Base-by-base conservation (phyloP, 2,113 vertebrate genomes). In the Copsychus sechellarum region DNA sequence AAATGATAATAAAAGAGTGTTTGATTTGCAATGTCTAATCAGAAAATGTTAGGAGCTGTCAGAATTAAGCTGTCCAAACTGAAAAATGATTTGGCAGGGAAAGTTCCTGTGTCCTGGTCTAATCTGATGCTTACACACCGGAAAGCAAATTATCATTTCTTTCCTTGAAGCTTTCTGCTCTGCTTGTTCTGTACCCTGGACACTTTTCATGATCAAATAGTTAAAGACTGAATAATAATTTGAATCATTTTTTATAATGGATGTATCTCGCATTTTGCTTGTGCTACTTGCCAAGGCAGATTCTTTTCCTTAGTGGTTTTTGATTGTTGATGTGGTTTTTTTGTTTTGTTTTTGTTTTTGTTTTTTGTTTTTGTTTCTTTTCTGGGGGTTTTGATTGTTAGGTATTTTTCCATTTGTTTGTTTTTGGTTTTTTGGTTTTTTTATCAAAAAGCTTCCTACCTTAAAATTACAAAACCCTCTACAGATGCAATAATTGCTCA, bases 41-140 rank as follows among this genome's bases (percentile, higher is more conserved):
- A 0, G 61, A 24, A 84, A 86, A 56, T 29, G 15, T 58, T 80
- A 40, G 43, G 11, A 83, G 36, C 48, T 91, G 65, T 57, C 77
- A 81, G 54, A 89, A 91, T 89, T 79, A 66, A 78, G 24, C 53
- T 87, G 73, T 71, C 73, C 77, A 92, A 84, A 79, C 1, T 12
- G 86, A 91, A 62, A 50, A 85, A 89, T 72, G 0, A 81, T 89
- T 84, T 95, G 66, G 48, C 73, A 89, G 15, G 12, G 57, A 56
- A 78, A 18, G 21, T 64, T 95, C 24, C 50, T n/a, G 14, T 40
- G 28, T 82, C 48, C 34, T 82, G 33, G 15, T 70, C 33, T 92
- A 90, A 62, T 88, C 74, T 76, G 85, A 79, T 80, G n/a, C 70
- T 95, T 69, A 60, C 21, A 85, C 42, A 73, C 23, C 0, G 0